Evolutionary conservation across 2,888 invertebrate genomes (phyloP).

Genomic region (Tupiocoris notatus): DNA sequence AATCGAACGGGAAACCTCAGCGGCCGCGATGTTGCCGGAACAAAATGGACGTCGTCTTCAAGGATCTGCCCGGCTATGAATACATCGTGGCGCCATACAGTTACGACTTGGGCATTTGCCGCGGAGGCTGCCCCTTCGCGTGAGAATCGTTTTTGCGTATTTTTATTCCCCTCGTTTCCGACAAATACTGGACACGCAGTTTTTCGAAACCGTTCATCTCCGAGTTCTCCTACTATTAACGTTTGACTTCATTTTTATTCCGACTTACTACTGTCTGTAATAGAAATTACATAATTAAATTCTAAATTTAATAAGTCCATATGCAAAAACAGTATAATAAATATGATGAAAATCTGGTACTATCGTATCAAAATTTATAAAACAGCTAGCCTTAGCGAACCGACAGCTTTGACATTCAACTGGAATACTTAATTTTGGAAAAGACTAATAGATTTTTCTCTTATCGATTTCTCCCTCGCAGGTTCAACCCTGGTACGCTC

Average conservation of each 20-base stretch:
- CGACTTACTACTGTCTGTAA: too few species aligned
- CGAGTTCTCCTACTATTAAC: too few species aligned
- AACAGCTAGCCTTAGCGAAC: too few species aligned
- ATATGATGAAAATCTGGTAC: neutral
- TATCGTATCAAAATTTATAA: neutral
- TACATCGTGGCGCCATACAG: conserved; percentile 67
- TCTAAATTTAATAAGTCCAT: neutral
- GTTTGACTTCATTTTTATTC: too few species aligned
- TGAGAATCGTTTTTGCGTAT: neutral
- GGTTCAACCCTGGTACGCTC: conserved; percentile 68
- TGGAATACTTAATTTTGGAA: too few species aligned
- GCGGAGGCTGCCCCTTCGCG: conserved; percentile 59
- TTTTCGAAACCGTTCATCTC: too few species aligned
- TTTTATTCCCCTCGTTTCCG: too few species aligned
- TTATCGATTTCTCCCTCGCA: conserved; percentile 55
- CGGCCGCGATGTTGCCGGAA: conserved; percentile 63
- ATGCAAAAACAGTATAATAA: neutral
- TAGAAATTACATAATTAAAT: neutral
- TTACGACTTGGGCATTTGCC: conserved; percentile 71
- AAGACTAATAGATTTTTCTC: too few species aligned
- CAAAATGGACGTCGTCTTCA: conserved; percentile 65
- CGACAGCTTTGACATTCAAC: too few species aligned
- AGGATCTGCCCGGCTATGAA: conserved; percentile 62
- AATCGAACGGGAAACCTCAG: neutral
- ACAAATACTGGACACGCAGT: too few species aligned